These are phyloP conservation scores for Felis catus DNA, from an alignment of 2,113 vertebrate species.

Conservation along the genomic window F.catus_Fca126_mat1.0 CM031419.1:2342001-2342500, in stretches of 20 bases:
- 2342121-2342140: too few species aligned
- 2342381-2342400: accelerated
- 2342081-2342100: constrained; percentile 52
- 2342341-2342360: neutral
- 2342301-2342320: neutral
- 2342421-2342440: accelerated
- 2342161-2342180: too few species aligned
- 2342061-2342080: constrained; percentile 68
- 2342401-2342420: accelerated
- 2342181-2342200: neutral
- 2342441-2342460: neutral
- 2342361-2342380: accelerated
- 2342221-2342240: neutral
- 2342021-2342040: constrained; percentile 78
- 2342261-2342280: neutral
- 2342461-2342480: accelerated
- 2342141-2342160: too few species aligned
- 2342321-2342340: neutral
- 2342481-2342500: accelerated
- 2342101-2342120: neutral
- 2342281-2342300: neutral
- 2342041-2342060: constrained; percentile 70
- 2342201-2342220: neutral
- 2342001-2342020: constrained; percentile 77
- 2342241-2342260: neutral